Conservation (phyloP, 30 jellyfish, hydroid and myxozoan species). For the Phacellophora camtschatica region DNA sequence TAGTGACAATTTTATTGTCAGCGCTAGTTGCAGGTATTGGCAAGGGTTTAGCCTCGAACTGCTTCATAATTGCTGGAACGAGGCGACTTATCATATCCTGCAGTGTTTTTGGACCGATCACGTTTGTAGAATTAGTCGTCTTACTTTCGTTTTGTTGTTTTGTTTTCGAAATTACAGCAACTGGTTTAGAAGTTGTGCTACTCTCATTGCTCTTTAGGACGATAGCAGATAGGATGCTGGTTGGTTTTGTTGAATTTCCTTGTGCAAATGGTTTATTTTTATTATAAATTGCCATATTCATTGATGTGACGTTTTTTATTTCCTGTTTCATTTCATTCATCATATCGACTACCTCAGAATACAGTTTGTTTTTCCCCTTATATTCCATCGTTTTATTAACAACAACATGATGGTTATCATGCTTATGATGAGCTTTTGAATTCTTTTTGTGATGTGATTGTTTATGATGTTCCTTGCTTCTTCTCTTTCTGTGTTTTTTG, state of each 20-base stretch:
- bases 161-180: neutral
- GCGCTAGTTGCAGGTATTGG: neutral
- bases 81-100: conserved; percentile 56
- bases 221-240: neutral
- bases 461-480: neutral
- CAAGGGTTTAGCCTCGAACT: conserved; percentile 8
- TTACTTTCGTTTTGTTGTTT: neutral
- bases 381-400: neutral
- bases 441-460: neutral
- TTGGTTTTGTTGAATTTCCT: neutral
- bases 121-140: neutral
- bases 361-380: neutral
- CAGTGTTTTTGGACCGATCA: conserved; percentile 3
- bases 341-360: conserved; percentile 30
- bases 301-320: conserved; percentile 12
- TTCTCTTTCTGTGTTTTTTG: conserved; percentile 4
- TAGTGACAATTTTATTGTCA: neutral
- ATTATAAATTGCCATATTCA: neutral
- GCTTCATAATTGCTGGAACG: conserved; percentile 57
- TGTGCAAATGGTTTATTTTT: neutral
- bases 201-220: no score
- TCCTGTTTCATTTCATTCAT: conserved; percentile 70
- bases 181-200: neutral
- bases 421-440: neutral
- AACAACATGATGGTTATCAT: neutral